Evolutionary conservation across 2,888 invertebrate genomes (phyloP), one percentile per base, ranked within the genome.

Genomic region (Nomada lathburiana): DNA sequence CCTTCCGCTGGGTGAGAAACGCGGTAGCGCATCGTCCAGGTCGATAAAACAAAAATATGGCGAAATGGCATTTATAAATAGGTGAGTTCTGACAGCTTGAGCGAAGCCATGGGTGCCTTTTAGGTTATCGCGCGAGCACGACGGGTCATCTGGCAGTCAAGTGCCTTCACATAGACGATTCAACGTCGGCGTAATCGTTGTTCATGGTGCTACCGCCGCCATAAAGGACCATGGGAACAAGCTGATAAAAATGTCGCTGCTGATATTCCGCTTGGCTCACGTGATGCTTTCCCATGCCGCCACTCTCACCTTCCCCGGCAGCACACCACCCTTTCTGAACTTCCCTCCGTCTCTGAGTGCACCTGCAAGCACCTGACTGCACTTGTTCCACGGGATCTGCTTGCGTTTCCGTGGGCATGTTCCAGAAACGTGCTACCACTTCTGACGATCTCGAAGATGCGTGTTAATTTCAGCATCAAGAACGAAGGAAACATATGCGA

Each of bases 101-200:
- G 92, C 89, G 77, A 91, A 92, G 90, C 92, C 93, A 92, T 90
- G 85, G 92, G 87, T 89, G 93, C 93, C 89, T 93, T 94, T 93
- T 93, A 93, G 93, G 93, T 93, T 93, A 93, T 93, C 93, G 90
- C 87, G 90, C 89, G 90, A 92, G 90, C 89, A 92, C 90, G 91
- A 90, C 89, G 90, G 93, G 94, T 94, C 94, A 94, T 94, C 93
- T 94, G 94, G 94, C 93, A 94, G 93, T 94, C 94, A 94, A 94
- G 94, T 94, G 93, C 89, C 88, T 89, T 88, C 89, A 88, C 90
- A 90, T 90, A 88, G 90, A 89, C 89, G 88, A 90, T 91, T 88
- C 76, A 86, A 86, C 87, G 83, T 88, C 86, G 88, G 85, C 88
- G 84, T 88, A 88, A 90, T 91, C 89, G 77, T 85, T 83, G 86